Evolutionary conservation across 2,888 invertebrate species (phyloP).

Genomic region (Herminia tarsipennalis): DNA sequence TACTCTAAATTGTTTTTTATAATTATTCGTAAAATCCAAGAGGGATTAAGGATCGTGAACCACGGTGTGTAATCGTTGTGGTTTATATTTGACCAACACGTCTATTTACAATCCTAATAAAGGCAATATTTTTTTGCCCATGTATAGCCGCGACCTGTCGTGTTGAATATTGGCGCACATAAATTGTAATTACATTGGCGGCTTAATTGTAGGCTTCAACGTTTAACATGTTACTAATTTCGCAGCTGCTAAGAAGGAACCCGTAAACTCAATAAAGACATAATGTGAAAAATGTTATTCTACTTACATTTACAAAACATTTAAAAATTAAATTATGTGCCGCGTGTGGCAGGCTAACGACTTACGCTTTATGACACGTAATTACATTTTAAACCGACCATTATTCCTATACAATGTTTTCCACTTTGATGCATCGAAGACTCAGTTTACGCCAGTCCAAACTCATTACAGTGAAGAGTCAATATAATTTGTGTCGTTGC

Average conservation of each 20-base stretch:
- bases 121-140: no score
- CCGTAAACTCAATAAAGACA: conserved; percentile 18
- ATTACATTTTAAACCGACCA: conserved; percentile 61
- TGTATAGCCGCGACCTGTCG: no score
- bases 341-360: conserved; percentile 53
- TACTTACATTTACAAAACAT: conserved; percentile 12
- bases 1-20: no score
- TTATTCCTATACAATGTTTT: conserved; percentile 59
- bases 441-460: conserved; percentile 35
- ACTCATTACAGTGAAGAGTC: conserved; percentile 36
- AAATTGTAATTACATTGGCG: conserved; percentile 12
- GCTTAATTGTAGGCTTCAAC: conserved; percentile 7
- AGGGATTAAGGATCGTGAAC: no score
- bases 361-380: conserved; percentile 58
- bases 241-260: conserved; percentile 20
- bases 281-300: conserved; percentile 2
- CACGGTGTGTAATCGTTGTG: no score
- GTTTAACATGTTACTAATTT: conserved; percentile 13
- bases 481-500: conserved; percentile 47
- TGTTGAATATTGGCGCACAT: background rate
- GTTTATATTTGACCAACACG: no score
- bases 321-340: conserved; percentile 18
- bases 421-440: conserved; percentile 49
- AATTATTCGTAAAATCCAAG: no score
- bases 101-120: no score